Conservation (phyloP, 2,113 vertebrate species). For the Poeciliopsis retropinna region DNA sequence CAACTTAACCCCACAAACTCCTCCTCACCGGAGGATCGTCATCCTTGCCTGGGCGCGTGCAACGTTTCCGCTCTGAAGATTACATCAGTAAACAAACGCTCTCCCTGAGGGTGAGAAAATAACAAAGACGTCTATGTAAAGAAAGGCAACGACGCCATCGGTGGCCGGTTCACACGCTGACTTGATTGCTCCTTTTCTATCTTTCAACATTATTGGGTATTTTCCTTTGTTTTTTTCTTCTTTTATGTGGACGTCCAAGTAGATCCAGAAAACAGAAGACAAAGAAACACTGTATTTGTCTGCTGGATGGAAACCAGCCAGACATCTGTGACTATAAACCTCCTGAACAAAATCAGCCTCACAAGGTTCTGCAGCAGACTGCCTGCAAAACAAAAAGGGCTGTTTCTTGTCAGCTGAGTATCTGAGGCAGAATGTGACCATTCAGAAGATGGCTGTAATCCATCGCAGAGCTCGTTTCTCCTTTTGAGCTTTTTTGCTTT, state of each 20-base stretch:
- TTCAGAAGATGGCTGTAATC: conserved; percentile 37
- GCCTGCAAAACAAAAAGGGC: conserved; percentile 21
- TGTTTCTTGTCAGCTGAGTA: conserved; percentile 31
- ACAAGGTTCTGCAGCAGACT: conserved; percentile 37
- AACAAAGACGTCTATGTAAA: not conserved
- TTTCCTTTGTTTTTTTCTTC: conserved; percentile 39
- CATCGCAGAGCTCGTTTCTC: conserved; percentile 52
- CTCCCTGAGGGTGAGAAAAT: not conserved
- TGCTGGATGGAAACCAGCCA: conserved; percentile 53
- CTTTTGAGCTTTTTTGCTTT: conserved; percentile 31
- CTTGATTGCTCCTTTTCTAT: not conserved
- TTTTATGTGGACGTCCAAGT: conserved; percentile 15
- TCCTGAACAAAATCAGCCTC: conserved; percentile 28
- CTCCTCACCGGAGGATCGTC: not conserved
- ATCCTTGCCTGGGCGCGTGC: not conserved
- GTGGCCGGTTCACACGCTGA: not conserved
- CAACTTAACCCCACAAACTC: conserved; percentile 11
- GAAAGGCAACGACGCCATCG: not conserved
- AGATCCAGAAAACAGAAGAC: conserved; percentile 48
- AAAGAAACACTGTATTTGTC: conserved; percentile 60
- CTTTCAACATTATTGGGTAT: conserved; percentile 29
- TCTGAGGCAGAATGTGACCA: conserved; percentile 40
- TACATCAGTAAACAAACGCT: conserved; percentile 21
- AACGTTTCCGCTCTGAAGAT: conserved; percentile 22
- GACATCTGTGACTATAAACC: conserved; percentile 57